These are phyloP conservation scores for Ochropleura plecta DNA, from an alignment of 2,888 invertebrate genomes.

Conservation along the genomic window DNA sequence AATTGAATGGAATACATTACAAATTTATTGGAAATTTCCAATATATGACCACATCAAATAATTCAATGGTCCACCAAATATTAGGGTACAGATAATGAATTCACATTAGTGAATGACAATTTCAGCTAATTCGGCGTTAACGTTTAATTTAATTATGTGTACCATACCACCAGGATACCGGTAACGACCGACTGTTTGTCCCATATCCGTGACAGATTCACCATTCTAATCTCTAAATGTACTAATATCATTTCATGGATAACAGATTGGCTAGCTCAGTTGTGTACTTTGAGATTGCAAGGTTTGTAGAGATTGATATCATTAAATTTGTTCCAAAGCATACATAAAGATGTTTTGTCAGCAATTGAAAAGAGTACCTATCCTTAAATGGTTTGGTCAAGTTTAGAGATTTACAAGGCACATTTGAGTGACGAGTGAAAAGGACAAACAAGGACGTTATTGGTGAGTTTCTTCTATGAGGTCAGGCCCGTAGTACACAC, in stretches of 20 bases:
- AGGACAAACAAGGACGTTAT: too few species aligned
- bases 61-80: conserved; percentile 3
- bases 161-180: conserved; percentile 3
- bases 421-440: too few species aligned
- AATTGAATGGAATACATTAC: background rate
- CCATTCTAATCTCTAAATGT: background rate
- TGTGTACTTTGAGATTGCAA: background rate
- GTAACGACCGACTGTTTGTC: background rate
- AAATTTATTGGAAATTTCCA: conserved; percentile 9
- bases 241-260: conserved; percentile 1
- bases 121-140: conserved; percentile 17
- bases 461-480: too few species aligned
- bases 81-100: conserved; percentile 7
- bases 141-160: conserved; percentile 17
- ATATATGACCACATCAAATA: conserved; percentile 4
- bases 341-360: too few species aligned
- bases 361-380: too few species aligned
- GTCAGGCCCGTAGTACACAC: too few species aligned
- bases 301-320: background rate
- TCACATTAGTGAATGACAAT: conserved; percentile 8
- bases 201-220: background rate
- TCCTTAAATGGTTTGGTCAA: too few species aligned
- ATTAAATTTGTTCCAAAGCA: background rate
- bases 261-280: background rate
- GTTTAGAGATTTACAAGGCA: too few species aligned